These are phyloP conservation scores for Myrmecobius fasciatus DNA, from an alignment of 2,113 vertebrate species.

Conservation along the genomic window DNA sequence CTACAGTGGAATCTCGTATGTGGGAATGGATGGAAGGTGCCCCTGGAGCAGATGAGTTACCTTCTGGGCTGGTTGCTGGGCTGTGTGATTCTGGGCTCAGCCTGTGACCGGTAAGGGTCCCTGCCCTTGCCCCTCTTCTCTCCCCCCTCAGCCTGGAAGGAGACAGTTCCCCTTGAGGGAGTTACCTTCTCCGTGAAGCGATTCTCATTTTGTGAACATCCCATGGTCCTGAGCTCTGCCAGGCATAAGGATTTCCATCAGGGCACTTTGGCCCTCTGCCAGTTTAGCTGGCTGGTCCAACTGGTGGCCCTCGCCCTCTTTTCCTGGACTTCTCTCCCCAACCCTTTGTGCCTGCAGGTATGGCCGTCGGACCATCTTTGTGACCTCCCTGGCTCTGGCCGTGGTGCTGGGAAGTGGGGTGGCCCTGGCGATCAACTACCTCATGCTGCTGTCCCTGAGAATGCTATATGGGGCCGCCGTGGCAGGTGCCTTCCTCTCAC, in stretches of 20 bases:
- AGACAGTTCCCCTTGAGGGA: not conserved
- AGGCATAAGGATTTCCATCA: not conserved
- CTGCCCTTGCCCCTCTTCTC: not conserved
- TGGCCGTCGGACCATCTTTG: conserved; percentile 86
- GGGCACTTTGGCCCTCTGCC: not conserved
- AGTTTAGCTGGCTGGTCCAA: not conserved
- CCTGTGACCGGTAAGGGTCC: conserved; percentile 88
- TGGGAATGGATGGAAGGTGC: conserved; percentile 88
- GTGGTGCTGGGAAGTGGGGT: conserved; percentile 83
- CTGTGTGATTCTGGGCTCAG: conserved; percentile 85
- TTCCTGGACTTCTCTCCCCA: not conserved
- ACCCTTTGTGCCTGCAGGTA: conserved; percentile 78
- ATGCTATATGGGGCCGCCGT: conserved; percentile 85
- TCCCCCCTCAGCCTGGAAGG: not conserved
- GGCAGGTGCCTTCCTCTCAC: conserved; percentile 88
- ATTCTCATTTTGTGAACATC: not conserved
- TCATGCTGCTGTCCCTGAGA: conserved; percentile 84
- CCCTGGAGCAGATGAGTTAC: conserved; percentile 88
- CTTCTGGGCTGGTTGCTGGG: conserved; percentile 90
- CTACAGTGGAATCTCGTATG: conserved; percentile 92
- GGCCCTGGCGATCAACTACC: conserved; percentile 83
- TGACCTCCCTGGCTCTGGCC: conserved; percentile 85
- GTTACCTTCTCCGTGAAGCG: not conserved
- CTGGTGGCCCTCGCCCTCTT: not conserved
- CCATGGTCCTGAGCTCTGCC: not conserved